Conservation (phyloP, 1,140 invertebrate species). For the Bombus terrestris region DNA sequence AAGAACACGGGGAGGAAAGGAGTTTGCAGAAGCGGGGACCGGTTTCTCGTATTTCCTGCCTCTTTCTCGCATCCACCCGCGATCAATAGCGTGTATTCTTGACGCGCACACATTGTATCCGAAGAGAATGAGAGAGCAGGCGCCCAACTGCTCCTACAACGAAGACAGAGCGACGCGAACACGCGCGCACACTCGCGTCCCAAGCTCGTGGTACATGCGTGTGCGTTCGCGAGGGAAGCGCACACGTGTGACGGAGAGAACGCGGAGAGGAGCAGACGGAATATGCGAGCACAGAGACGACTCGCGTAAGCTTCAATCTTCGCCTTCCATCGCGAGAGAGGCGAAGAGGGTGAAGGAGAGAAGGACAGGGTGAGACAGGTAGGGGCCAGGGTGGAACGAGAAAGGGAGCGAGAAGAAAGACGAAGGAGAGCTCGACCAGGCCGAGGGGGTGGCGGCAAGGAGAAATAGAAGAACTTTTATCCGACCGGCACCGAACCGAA, state of each 20-base stretch:
- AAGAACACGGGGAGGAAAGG: slow-evolving; percentile 57
- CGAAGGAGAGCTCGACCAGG: background rate
- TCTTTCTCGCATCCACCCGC: slow-evolving; percentile 73
- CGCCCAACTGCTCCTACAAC: background rate
- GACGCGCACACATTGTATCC: slow-evolving; percentile 76
- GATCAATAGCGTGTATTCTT: slow-evolving; percentile 79
- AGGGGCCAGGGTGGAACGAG: background rate
- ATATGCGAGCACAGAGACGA: slow-evolving; percentile 52
- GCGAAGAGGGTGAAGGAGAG: slow-evolving; percentile 14
- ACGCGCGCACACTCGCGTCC: background rate
- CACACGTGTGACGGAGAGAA: slow-evolving; percentile 27
- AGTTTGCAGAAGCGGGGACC: slow-evolving; percentile 50
- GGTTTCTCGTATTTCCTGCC: slow-evolving; percentile 72
- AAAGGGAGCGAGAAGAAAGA: slow-evolving; percentile 48
- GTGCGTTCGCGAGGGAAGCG: slow-evolving; percentile 30
- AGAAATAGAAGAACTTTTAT: slow-evolving; percentile 75
- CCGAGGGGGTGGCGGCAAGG: slow-evolving; percentile 53
- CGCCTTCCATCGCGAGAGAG: slow-evolving; percentile 50
- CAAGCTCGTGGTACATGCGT: slow-evolving; percentile 20
- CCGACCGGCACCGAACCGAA: slow-evolving; percentile 62
- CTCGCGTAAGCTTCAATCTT: slow-evolving; percentile 69
- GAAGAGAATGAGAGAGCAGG: slow-evolving; percentile 45
- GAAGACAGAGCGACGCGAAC: background rate
- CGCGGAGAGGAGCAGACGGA: slow-evolving; percentile 42
- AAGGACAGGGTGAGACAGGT: slow-evolving; percentile 37